A percentile compares a stretch with the other conserved stretches of the same genome.
Conservation (phyloP, 2,113 vertebrate species). For the Salvelinus alpinus region DNA sequence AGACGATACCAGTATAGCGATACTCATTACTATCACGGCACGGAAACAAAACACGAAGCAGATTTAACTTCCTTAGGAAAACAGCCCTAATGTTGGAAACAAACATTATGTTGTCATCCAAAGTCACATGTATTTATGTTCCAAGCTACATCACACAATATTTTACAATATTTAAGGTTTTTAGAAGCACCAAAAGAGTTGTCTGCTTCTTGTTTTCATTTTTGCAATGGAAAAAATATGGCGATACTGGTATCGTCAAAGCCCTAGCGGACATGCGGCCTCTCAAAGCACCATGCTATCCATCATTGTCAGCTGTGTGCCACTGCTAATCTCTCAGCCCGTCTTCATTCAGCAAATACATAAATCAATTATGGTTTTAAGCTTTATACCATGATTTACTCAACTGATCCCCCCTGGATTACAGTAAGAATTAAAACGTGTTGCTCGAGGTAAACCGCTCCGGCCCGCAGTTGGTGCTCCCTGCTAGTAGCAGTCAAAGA, state of each 20-base stretch:
- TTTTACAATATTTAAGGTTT: too few relatives aligned
- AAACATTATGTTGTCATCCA: too few relatives aligned
- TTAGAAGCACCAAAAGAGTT: too few relatives aligned
- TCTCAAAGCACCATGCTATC: slow-evolving; percentile 48
- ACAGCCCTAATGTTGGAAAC: too few relatives aligned
- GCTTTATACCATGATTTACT: slow-evolving; percentile 77
- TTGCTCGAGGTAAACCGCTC: slow-evolving; percentile 44
- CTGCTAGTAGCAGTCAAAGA: neutral
- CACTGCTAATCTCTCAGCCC: slow-evolving; percentile 67
- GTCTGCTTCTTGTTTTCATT: too few relatives aligned
- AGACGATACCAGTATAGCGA: too few relatives aligned
- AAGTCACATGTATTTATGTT: too few relatives aligned
- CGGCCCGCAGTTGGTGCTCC: slow-evolving; percentile 9
- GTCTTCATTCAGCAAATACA: slow-evolving; percentile 79
- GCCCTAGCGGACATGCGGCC: slow-evolving; percentile 41
- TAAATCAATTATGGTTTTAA: slow-evolving; percentile 84
- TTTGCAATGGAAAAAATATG: too few relatives aligned
- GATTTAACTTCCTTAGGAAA: too few relatives aligned
- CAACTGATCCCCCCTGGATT: slow-evolving; percentile 78
- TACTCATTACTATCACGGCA: too few relatives aligned
- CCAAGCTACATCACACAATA: too few relatives aligned
- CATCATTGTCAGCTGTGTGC: slow-evolving; percentile 73
- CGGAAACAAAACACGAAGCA: too few relatives aligned
- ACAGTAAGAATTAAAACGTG: slow-evolving; percentile 70
- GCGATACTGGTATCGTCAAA: neutral